A percentile compares a stretch with the other conserved stretches of the same genome.
Conservation (phyloP, 2,888 invertebrate species). For the Isotomurus palustris region DNA sequence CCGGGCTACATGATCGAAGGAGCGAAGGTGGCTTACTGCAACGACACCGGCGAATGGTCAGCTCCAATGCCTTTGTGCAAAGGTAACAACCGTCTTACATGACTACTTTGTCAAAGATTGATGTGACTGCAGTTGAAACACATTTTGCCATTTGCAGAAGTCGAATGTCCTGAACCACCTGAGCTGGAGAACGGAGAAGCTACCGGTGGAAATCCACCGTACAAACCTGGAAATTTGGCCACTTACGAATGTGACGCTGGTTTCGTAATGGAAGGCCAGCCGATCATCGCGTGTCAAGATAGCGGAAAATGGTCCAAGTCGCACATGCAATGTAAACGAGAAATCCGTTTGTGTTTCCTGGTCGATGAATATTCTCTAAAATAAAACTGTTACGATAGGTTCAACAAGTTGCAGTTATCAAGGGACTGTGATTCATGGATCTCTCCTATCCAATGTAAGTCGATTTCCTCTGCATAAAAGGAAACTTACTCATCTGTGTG, state of each 20-base stretch:
- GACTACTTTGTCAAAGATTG: not conserved
- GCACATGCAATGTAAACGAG: too few species aligned
- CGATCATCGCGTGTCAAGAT: conserved; percentile 84
- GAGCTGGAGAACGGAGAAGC: conserved; percentile 73
- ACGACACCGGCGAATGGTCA: conserved; percentile 65
- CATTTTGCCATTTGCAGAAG: conserved; percentile 57
- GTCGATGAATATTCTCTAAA: too few species aligned
- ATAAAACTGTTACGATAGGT: too few species aligned
- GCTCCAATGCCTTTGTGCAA: conserved; percentile 69
- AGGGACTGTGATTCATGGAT: conserved; percentile 76
- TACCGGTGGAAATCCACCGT: conserved; percentile 66
- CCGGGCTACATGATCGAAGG: conserved; percentile 72
- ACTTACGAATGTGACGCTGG: conserved; percentile 83
- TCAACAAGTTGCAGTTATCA: conserved; percentile 81
- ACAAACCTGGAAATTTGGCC: conserved; percentile 77
- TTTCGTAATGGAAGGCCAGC: conserved; percentile 82
- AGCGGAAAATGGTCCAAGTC: conserved; percentile 71
- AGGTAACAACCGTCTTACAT: conserved; percentile 52
- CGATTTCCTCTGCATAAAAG: too few species aligned
- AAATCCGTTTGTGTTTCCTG: too few species aligned
- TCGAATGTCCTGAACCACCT: conserved; percentile 70
- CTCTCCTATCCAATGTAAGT: conserved; percentile 65
- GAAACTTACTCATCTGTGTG: not conserved
- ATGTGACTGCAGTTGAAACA: not conserved
- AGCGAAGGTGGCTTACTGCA: conserved; percentile 49